A percentile compares a stretch with the other conserved stretches of the same genome.
phyloP scores from a whole-genome alignment of 2,888 invertebrate genomes.

The Chymomyza amoena region DNA sequence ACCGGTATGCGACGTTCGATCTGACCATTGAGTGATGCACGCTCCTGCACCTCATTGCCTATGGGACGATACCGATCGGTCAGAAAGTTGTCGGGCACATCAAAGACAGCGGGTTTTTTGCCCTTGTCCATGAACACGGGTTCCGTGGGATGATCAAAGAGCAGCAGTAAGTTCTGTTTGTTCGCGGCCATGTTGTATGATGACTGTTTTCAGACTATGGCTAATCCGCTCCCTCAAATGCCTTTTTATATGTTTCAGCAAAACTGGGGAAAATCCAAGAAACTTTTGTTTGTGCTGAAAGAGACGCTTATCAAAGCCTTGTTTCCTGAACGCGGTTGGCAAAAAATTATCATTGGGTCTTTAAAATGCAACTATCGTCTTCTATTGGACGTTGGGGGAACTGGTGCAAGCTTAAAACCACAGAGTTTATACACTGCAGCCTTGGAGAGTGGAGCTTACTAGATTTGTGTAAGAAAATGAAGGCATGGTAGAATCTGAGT shows the following conservation, averaged over 20 bases:
- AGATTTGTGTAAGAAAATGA: too few relatives aligned
- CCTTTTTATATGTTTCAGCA: neutral
- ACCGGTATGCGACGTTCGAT: slow-evolving; percentile 81
- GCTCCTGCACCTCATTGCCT: slow-evolving; percentile 80
- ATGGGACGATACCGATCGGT: slow-evolving; percentile 80
- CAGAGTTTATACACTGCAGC: slow-evolving; percentile 16
- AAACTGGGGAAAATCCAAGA: neutral
- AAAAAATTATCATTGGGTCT: neutral
- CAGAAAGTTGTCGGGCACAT: slow-evolving; percentile 83
- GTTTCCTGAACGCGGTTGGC: neutral
- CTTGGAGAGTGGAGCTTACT: too few relatives aligned
- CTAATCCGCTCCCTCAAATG: neutral
- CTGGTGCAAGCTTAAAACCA: slow-evolving; percentile 40
- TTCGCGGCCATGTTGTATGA: slow-evolving; percentile 67
- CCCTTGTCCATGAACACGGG: slow-evolving; percentile 89
- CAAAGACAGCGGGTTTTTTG: slow-evolving; percentile 81
- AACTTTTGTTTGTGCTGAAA: neutral
- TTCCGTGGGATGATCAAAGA: slow-evolving; percentile 88
- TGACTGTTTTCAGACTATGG: neutral
- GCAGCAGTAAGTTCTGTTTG: slow-evolving; percentile 82
- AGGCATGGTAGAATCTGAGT: too few relatives aligned
- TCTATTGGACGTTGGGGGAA: neutral
- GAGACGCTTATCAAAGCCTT: neutral
- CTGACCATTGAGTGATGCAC: slow-evolving; percentile 80
- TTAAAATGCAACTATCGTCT: neutral